Evolutionary conservation across 2,797 vertebrate genomes (phyloP), one percentile per base, ranked within the genome.

Genomic region (Epinephelus coioides): DNA sequence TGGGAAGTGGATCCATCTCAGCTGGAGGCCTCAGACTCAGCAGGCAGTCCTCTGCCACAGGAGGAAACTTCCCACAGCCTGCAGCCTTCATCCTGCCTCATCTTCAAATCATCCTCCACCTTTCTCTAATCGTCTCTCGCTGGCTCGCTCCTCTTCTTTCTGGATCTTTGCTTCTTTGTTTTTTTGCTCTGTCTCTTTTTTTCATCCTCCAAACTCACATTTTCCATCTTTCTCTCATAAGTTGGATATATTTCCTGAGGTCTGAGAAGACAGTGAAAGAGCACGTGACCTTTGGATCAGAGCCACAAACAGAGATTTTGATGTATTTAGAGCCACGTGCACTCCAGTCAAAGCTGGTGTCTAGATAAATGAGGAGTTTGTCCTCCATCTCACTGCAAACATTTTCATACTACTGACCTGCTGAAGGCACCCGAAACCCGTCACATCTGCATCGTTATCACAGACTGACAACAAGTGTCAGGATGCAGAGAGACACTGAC

Each of bases 1-100:
- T 8, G 50, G 34, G 61, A 75, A 55, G 63, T 51, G 75, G 65
- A 70, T 81, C 46, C 27, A 2, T 78, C 73, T 15, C 69, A 77
- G 82, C 65, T 27, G 73, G 74, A 57, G 54, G 43, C 64, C 40
- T 4, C 54, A 68, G 76, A 65, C 70, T 38, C 81, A 76, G 79
- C 80, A 53, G 84, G 66, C 2, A 23, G n/a, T 70, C 56, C 47
- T 70, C 62, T 50, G 46, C 73, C 69, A 56, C 57, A n/a, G 60
- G 61, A 65, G 62, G 18, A 64, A 30, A 34, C 50, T 11, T 69
- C 56, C 19, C 53, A 68, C 30, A 15, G 30, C 38, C 66, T 12
- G 53, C 55, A 54, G 63, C 25, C 53, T n/a, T 67, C 46, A 19
- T 15, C 46, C 56, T 49, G 51, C 50, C n/a, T 25, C n/a, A 3